Base-by-base conservation (phyloP, 1,140 invertebrate species). In the Drosophila nikananu region DNA sequence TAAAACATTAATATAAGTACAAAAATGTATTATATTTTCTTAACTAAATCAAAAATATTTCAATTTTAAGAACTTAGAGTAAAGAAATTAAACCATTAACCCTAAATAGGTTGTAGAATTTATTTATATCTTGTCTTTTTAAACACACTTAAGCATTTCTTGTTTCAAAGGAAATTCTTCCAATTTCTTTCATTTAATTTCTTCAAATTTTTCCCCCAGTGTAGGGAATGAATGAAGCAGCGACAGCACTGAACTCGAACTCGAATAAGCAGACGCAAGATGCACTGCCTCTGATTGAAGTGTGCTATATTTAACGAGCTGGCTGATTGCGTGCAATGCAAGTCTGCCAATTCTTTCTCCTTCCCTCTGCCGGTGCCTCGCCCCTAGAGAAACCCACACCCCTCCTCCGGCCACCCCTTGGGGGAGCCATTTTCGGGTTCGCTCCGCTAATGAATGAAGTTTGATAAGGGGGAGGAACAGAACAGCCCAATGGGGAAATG, bases 281-380 rank as follows among this genome's bases (percentile, higher is more conserved):
- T 73, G 78, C 71, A 67, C 61, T 81, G 71, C 64, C 75, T 80
- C 86, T 87, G 73, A 86, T 86, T 87, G 83, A 87, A 87, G 83
- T 87, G 83, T 80, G 83, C 83, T 87, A 87, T 87, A 87, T 87
- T 83, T 87, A 87, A 83, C 76, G 61, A 83, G 67, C 60, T 71
- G 62, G 58, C 49, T 54, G 57, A 73, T 79, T 52, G 72, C 81
- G 39, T 71, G 67, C 67, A 68, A 80, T 86, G 68, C 70, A 86
- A 86, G 79, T 80, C 80, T 74, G 83, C 77, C 82, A 83, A 84
- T 77, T 81, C 82, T n/a, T 23, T 55, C 52, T 23, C n/a, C 32
- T 17, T 21, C 19, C 10, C 13, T 13, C 27, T 52, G n/a, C 32
- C 5, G 32, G 10, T 35, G 32, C 12, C 51, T 19, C 17, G 32